Percentiles rank a stretch among this genome's conserved stretches.
Conservation (phyloP, 2,797 vertebrate genomes). For the Epinephelus coioides region DNA sequence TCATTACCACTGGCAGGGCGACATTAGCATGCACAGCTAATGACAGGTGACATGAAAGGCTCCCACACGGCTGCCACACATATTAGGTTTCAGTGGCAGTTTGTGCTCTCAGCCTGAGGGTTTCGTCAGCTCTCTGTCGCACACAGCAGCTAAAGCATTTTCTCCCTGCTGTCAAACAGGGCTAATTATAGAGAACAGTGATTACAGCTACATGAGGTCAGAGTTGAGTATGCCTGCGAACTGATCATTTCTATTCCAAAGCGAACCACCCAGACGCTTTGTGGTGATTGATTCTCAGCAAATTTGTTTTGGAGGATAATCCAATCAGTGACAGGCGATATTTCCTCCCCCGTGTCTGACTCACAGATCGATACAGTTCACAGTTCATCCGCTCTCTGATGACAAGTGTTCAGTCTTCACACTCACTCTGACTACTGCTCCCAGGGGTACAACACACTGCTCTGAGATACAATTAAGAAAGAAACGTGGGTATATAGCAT, state of each 20-base stretch:
- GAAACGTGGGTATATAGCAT: neutral
- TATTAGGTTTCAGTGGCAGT: conserved; percentile 47
- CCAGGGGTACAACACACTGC: conserved; percentile 1
- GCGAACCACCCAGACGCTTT: neutral
- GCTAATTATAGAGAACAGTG: conserved; percentile 68
- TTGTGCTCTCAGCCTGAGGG: conserved; percentile 47
- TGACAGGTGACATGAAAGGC: conserved; percentile 68
- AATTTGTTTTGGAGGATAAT: conserved; percentile 51
- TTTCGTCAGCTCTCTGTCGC: conserved; percentile 49
- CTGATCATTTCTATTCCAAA: conserved; percentile 22
- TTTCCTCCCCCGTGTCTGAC: conserved; percentile 40
- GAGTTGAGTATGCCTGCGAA: conserved; percentile 33
- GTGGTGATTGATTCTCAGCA: conserved; percentile 53
- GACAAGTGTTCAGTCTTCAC: conserved; percentile 18
- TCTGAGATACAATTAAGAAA: conserved; percentile 14
- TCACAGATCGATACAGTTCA: conserved; percentile 70
- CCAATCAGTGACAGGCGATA: conserved; percentile 46
- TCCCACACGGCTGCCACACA: conserved; percentile 23
- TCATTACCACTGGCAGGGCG: conserved; percentile 43
- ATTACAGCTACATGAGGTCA: conserved; percentile 52
- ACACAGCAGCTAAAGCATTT: conserved; percentile 50
- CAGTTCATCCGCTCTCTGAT: conserved; percentile 38
- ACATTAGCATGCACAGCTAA: conserved; percentile 54
- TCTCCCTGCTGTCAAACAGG: conserved; percentile 38
- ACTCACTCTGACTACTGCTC: neutral